Evolutionary conservation across 2,113 vertebrate species (phyloP).

Genomic region (Brachyhypopomus gauderio): DNA sequence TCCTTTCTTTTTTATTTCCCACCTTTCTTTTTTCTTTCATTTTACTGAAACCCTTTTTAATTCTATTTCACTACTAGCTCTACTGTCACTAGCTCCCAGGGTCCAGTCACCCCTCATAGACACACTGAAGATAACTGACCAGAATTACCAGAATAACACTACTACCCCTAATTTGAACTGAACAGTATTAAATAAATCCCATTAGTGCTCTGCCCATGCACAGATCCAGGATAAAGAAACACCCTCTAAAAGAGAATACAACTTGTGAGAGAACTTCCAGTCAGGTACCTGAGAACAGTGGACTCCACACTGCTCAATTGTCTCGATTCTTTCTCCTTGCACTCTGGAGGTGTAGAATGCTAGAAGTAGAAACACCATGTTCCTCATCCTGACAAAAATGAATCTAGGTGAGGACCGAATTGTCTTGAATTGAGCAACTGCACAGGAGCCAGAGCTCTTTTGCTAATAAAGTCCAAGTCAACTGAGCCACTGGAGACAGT

Average conservation of each 20-base stretch:
- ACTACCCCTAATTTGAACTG: too few species aligned
- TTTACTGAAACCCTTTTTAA: too few species aligned
- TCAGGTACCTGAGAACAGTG: slow-evolving; percentile 69
- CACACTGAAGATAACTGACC: not conserved
- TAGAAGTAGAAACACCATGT: slow-evolving; percentile 51
- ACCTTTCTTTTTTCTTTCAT: too few species aligned
- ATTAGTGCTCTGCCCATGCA: not conserved
- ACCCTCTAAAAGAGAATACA: not conserved
- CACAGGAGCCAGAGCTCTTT: too few species aligned
- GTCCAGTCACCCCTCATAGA: not conserved
- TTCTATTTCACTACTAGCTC: too few species aligned
- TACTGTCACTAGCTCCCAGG: too few species aligned
- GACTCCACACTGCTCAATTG: slow-evolving; percentile 59
- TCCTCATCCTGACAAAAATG: slow-evolving; percentile 57
- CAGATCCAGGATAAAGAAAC: not conserved
- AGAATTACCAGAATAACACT: not conserved
- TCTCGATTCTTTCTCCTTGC: slow-evolving; percentile 60
- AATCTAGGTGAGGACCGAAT: not conserved
- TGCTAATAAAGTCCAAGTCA: not conserved
- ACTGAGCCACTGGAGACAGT: not conserved
- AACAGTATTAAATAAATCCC: not conserved
- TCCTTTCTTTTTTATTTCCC: too few species aligned
- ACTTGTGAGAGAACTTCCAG: not conserved
- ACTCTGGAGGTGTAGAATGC: slow-evolving; percentile 36
- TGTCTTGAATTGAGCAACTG: not conserved